A percentile compares a stretch with the other conserved stretches of the same genome.
These are phyloP conservation scores for Agrenia bidenticulata DNA, from an alignment of 2,888 invertebrate genomes.

Conservation along the genomic window DNA sequence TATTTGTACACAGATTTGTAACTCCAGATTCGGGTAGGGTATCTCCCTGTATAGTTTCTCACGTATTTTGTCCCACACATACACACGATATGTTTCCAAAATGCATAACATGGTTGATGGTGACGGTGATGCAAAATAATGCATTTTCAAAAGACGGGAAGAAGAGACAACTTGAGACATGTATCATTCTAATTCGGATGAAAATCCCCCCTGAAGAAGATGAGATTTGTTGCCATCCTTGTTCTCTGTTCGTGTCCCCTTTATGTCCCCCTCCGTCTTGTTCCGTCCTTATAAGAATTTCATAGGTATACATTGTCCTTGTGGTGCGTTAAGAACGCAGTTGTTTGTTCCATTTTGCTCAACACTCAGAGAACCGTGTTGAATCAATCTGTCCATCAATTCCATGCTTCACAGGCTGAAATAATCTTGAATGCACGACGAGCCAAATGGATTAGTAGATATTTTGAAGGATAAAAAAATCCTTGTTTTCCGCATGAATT, in stretches of 20 bases:
- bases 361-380: slow-evolving; percentile 3
- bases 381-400: slow-evolving; percentile 8
- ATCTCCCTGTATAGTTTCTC: too few species aligned
- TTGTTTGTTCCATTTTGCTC: not conserved
- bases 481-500: slow-evolving; percentile 14
- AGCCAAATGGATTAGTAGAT: slow-evolving; percentile 5
- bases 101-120: too few species aligned
- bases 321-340: too few species aligned
- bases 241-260: not conserved
- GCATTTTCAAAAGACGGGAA: not conserved
- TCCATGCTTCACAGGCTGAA: slow-evolving; percentile 6
- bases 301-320: too few species aligned
- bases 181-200: slow-evolving; percentile 4
- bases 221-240: not conserved
- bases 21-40: too few species aligned
- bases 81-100: too few species aligned
- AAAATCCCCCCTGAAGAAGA: slow-evolving; percentile 1
- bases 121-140: not conserved
- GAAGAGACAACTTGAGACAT: not conserved
- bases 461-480: not conserved
- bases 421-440: slow-evolving; percentile 4
- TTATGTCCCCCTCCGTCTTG: too few species aligned
- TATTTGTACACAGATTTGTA: too few species aligned
- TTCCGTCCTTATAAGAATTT: too few species aligned
- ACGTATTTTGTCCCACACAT: too few species aligned